Evolutionary conservation across 2,113 vertebrate species (phyloP).

Genomic region (Syrmaticus mikado): DNA sequence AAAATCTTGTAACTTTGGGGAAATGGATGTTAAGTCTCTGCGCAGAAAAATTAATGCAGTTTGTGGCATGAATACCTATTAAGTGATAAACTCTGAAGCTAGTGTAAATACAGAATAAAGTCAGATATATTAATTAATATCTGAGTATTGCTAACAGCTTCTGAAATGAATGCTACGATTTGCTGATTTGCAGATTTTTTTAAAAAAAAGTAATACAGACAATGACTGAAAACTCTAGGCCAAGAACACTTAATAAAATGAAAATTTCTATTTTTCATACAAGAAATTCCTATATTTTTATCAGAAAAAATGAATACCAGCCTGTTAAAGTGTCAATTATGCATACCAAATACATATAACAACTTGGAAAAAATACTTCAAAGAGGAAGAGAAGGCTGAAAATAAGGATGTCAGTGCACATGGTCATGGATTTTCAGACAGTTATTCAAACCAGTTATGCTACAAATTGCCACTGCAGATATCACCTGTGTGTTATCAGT

Average conservation of each 20-base stretch:
- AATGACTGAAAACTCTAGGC: neutral
- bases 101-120: neutral
- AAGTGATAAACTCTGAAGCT: neutral
- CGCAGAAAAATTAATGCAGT: neutral
- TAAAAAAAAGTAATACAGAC: neutral
- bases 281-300: neutral
- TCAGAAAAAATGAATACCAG: neutral
- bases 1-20: neutral
- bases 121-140: neutral
- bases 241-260: neutral
- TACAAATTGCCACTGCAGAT: neutral
- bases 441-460: neutral
- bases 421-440: conserved; percentile 34
- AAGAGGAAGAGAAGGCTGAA: neutral
- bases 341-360: neutral
- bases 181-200: neutral
- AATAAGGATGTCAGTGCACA: neutral
- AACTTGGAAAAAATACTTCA: neutral
- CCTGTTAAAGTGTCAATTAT: neutral
- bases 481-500: neutral
- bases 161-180: neutral
- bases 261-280: neutral
- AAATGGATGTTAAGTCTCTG: neutral
- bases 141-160: neutral
- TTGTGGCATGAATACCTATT: neutral